Evolutionary conservation across 2,113 vertebrate species (phyloP), one percentile per base, ranked within the genome.

Genomic region (Nothoprocta pentlandii): DNA sequence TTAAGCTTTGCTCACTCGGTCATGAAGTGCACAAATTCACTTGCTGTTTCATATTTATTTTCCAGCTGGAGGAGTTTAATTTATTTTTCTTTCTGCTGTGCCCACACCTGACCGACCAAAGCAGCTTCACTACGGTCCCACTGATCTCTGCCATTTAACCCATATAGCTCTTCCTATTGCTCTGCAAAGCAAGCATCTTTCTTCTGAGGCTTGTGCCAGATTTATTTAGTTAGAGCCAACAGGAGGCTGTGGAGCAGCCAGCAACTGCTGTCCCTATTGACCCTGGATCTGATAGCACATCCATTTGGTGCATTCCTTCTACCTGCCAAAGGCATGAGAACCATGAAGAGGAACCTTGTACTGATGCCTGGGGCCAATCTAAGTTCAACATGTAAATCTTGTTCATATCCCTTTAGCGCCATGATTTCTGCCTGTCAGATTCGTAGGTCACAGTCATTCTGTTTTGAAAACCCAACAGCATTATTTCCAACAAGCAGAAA

Each of bases 31-130:
- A 93, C 66, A 91, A 30, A 85, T 94, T 97, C 93, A 94, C 91
- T 95, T 97, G 93, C 93, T 85, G 96, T 92, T 97, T 96, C 92
- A 83, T 95, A 95, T 98, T 97, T 98, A 98, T 97, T 98, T 98
- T 98, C 95, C 96, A 97, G 96, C 90, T 97, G 97, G 97, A 95
- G 69, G 90, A 97, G 77, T 97, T 97, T 97, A 97, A 97, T 98
- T 97, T 97, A 97, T 95, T 97, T 97, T 94, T 58, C 95, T 94
- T 97, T 96, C 92, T 95, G 93, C 92, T 87, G 93, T 92, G 94
- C 90, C 80, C 75, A 97, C 77, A 96, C 83, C 80, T 97, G 87
- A 84, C 85, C 6, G 15, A 97, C 93, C 88, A 91, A 96, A 89
- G 89, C 88, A 78, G 89, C 89, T 97, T 63, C 36, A 59, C 5